These are phyloP conservation scores for Urophycis tenuis DNA, from an alignment of 2,797 vertebrate genomes.

Conservation along the genomic window DNA sequence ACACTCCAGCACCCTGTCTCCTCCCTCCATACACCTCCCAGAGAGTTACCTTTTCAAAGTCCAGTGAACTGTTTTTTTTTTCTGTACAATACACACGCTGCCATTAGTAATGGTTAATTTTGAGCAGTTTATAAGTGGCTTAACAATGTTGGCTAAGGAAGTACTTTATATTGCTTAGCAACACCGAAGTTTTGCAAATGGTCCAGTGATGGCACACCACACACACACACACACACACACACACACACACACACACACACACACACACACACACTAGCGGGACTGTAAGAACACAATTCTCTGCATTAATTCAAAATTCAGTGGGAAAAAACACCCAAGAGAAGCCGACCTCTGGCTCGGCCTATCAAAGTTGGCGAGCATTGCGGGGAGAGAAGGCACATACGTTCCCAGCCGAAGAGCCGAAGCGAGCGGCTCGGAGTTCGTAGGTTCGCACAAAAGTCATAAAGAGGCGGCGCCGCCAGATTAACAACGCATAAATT, in stretches of 20 bases:
- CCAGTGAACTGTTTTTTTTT: neutral
- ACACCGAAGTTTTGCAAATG: neutral
- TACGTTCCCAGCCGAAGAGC: conserved; percentile 14
- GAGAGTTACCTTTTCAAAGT: neutral
- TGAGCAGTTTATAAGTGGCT: neutral
- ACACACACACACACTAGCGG: conserved; percentile 9
- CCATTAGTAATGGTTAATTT: neutral
- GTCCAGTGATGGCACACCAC: neutral
- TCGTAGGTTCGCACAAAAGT: conserved; percentile 48
- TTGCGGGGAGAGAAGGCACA: neutral
- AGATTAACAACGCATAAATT: conserved; percentile 66
- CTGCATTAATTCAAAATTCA: neutral
- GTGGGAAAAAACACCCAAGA: neutral
- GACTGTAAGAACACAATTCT: conserved; percentile 14
- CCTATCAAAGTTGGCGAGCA: neutral
- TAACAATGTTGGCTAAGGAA: neutral
- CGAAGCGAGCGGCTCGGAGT: conserved; percentile 22
- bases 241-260: conserved; percentile 15
- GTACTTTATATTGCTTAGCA: neutral
- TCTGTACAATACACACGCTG: neutral
- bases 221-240: neutral
- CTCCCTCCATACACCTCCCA: neutral
- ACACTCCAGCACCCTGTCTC: neutral
- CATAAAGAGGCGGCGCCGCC: conserved; percentile 21
- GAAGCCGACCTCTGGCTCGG: too few relatives aligned